A percentile compares a stretch with the other conserved stretches of the same genome.
These are phyloP conservation scores for Coracias cyanogaster DNA, from an alignment of 2,797 vertebrate genomes.

Conservation along the genomic window DNA sequence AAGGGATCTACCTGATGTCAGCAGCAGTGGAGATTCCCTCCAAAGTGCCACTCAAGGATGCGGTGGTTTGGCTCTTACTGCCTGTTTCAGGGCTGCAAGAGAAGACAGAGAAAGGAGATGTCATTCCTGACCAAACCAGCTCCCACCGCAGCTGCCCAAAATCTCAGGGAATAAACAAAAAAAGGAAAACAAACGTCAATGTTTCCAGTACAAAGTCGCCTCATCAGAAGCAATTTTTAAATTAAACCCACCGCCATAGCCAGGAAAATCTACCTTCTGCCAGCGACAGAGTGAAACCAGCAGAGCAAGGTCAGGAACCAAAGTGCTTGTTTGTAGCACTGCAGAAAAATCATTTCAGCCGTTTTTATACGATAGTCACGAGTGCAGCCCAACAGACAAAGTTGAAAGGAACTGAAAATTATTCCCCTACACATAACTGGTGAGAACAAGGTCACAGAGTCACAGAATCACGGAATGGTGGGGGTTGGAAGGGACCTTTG, in stretches of 20 bases:
- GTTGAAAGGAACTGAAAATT: not conserved
- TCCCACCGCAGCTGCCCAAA: not conserved
- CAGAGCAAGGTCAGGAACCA: not conserved
- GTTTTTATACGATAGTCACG: not conserved
- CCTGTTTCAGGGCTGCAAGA: conserved; percentile 16
- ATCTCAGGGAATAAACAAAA: not conserved
- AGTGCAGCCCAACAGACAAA: not conserved
- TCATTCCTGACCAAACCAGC: not conserved
- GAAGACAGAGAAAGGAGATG: not conserved
- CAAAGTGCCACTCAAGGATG: not conserved
- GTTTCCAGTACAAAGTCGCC: not conserved
- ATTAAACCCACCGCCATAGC: not conserved
- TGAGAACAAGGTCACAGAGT: not conserved
- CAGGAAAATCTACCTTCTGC: not conserved
- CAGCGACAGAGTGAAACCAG: not conserved
- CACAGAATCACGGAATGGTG: too few species aligned
- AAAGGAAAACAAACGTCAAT: not conserved
- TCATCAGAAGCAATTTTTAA: not conserved
- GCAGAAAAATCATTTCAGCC: not conserved
- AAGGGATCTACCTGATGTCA: conserved; percentile 13
- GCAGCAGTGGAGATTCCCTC: not conserved
- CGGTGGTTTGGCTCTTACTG: not conserved
- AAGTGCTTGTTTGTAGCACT: not conserved
- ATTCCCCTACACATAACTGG: not conserved
- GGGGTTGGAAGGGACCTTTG: too few species aligned